Conservation (phyloP, 2,888 invertebrate species). For the Hermodice carunculata region DNA sequence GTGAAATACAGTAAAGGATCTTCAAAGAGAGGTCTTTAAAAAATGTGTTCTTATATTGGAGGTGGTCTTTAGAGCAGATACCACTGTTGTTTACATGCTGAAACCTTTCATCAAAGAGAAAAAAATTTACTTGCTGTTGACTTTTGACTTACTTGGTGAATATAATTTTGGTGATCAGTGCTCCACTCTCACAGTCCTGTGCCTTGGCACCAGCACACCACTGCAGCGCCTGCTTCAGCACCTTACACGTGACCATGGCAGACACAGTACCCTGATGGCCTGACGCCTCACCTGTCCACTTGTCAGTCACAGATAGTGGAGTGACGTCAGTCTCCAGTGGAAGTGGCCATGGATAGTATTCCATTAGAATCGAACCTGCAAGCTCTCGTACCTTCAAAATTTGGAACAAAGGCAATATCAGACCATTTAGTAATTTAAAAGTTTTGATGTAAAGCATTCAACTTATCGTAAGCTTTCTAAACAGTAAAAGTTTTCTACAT, state of each 20-base stretch:
- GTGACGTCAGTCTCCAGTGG: background rate
- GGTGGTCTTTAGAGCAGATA: no score
- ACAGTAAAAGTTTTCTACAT: no score
- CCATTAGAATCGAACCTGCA: conserved; percentile 39
- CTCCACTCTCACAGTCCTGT: conserved; percentile 76
- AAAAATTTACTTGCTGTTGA: no score
- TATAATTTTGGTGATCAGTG: conserved; percentile 74
- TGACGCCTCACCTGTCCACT: background rate
- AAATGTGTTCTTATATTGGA: background rate
- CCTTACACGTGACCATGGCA: conserved; percentile 29
- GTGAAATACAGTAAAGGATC: no score
- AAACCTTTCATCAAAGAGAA: no score
- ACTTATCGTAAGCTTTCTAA: no score
- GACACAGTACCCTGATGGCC: conserved; percentile 6
- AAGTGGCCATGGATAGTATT: conserved; percentile 48
- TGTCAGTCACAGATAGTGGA: background rate
- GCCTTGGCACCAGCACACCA: conserved; percentile 76
- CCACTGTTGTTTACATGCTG: background rate
- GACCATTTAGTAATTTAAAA: no score
- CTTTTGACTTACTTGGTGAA: conserved; percentile 55
- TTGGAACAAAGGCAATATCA: no score
- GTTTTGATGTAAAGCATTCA: no score
- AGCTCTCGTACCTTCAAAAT: conserved; percentile 30
- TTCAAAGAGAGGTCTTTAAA: no score
- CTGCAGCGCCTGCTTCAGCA: conserved; percentile 56